These are phyloP conservation scores for Lithobates sylvaticus DNA, from an alignment of 2,797 vertebrate species.

Conservation along the genomic window DNA sequence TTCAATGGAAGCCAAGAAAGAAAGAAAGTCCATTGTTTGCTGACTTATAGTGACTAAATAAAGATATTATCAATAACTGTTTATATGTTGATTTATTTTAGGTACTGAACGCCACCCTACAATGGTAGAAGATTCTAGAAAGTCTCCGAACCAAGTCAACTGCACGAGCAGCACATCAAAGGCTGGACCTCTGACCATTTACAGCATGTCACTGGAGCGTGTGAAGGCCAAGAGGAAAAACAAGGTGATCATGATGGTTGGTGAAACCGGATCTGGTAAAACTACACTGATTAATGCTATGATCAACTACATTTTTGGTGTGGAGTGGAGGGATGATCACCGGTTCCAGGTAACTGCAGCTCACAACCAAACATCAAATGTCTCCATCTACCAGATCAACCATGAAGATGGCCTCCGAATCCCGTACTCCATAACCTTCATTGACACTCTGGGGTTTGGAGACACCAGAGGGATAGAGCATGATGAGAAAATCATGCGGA, in stretches of 20 bases:
- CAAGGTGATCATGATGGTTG: constrained; percentile 53
- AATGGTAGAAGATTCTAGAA: too few species aligned
- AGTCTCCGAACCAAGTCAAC: too few species aligned
- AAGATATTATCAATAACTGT: too few species aligned
- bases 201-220: not conserved
- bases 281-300: too few species aligned
- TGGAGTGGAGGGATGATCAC: not conserved
- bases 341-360: constrained; percentile 11
- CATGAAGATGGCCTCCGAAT: constrained; percentile 4
- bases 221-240: not conserved
- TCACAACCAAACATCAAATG: not conserved
- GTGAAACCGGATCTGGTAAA: not conserved
- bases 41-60: too few species aligned
- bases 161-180: too few species aligned
- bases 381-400: constrained; percentile 33
- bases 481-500: not conserved
- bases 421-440: constrained; percentile 29
- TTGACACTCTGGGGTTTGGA: constrained; percentile 40
- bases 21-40: too few species aligned
- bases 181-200: not conserved
- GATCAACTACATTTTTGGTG: too few species aligned
- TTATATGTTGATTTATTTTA: too few species aligned
- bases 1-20: too few species aligned
- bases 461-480: not conserved
- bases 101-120: too few species aligned